phyloP scores from a whole-genome alignment of 2,113 vertebrate species.

The Nannospalax galili region DNA sequence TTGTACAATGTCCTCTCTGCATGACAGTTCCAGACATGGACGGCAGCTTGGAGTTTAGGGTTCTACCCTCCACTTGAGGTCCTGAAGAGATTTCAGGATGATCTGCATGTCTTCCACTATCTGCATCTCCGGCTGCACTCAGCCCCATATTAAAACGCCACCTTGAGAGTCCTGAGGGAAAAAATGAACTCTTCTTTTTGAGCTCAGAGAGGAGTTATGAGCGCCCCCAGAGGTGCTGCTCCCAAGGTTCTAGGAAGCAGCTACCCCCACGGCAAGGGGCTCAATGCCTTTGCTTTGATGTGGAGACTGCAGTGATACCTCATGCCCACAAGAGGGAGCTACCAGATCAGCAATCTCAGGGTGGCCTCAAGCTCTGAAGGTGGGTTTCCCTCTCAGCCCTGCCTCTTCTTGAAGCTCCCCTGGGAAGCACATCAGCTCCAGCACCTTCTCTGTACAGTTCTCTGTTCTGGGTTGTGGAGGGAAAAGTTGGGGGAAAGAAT shows the following conservation, averaged over 20 bases:
- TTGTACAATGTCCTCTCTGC: fast-evolving
- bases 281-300: neutral
- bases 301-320: neutral
- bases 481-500: neutral
- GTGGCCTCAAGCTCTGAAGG: neutral
- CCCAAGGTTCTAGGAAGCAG: no score
- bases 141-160: neutral
- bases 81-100: neutral
- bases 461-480: neutral
- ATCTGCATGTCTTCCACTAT: fast-evolving
- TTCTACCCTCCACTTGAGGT: neutral
- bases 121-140: neutral
- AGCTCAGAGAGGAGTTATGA: neutral
- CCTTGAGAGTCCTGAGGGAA: neutral
- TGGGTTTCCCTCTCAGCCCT: neutral
- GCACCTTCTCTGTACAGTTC: neutral
- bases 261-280: fast-evolving
- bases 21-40: fast-evolving
- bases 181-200: neutral
- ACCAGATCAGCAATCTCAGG: neutral
- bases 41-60: neutral
- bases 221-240: fast-evolving
- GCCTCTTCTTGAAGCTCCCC: neutral
- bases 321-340: slow-evolving; percentile 51
- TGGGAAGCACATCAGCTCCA: neutral